Conservation (phyloP, 2,888 invertebrate species). For the Lasioglossum oenotherae region DNA sequence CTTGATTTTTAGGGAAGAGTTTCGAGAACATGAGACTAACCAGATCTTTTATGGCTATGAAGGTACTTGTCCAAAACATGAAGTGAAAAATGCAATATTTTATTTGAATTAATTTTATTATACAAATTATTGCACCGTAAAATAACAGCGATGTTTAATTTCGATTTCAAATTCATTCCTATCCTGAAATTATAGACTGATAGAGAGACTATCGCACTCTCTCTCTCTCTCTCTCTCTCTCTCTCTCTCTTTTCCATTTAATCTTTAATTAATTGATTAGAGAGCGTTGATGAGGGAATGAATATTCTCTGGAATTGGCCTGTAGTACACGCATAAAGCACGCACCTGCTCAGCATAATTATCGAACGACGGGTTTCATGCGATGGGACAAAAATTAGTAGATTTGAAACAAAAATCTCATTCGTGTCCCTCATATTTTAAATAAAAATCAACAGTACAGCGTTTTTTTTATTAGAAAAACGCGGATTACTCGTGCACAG, state of each 20-base stretch:
- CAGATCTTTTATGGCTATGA: no score
- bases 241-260: background rate
- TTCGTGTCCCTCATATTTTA: no score
- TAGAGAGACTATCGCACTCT: background rate
- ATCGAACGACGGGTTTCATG: background rate
- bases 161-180: background rate
- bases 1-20: no score
- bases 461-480: background rate
- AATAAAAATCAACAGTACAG: background rate
- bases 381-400: background rate
- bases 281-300: background rate
- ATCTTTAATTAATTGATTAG: background rate
- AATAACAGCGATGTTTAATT: background rate
- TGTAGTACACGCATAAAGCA: background rate
- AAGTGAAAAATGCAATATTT: no score
- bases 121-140: no score
- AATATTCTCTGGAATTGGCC: background rate
- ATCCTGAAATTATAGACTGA: background rate
- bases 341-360: background rate
- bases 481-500: no score
- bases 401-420: no score
- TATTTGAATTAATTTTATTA: no score
- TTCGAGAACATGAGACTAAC: no score
- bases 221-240: no score
- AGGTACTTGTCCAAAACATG: no score